Conservation (phyloP, 1,140 invertebrate species). For the Hirudo medicinalis region DNA sequence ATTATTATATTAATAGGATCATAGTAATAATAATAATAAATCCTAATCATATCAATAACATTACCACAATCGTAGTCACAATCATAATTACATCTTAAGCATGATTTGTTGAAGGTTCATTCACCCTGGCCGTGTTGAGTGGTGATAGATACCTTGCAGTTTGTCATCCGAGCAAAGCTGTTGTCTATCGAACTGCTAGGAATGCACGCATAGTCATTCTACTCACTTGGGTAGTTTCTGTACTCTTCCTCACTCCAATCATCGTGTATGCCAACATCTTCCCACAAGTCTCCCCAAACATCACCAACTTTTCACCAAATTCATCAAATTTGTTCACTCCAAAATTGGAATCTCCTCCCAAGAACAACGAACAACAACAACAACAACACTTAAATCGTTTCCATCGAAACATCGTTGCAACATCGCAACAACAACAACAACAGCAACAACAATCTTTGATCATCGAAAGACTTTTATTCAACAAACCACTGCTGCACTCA, state of each 20-base stretch:
- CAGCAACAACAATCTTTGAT: not conserved
- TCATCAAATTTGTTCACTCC: not conserved
- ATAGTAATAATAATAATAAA: too few relatives aligned
- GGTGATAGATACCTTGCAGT: conserved; percentile 22
- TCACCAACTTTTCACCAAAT: too few relatives aligned
- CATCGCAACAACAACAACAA: not conserved
- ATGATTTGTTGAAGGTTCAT: not conserved
- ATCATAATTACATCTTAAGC: not conserved
- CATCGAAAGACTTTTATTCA: not conserved
- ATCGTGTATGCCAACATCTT: conserved; percentile 62
- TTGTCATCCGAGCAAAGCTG: conserved; percentile 17
- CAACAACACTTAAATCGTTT: not conserved
- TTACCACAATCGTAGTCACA: too few relatives aligned
- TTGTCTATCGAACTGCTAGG: conserved; percentile 32
- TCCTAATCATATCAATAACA: too few relatives aligned
- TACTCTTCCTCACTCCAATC: conserved; percentile 59
- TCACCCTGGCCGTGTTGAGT: conserved; percentile 18
- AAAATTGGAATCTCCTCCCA: not conserved
- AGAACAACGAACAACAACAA: not conserved
- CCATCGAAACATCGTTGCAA: too few relatives aligned
- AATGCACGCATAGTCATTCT: conserved; percentile 38
- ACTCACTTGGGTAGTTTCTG: conserved; percentile 41
- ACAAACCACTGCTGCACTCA: not conserved
- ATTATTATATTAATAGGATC: too few relatives aligned
- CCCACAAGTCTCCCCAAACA: not conserved